Conservation (phyloP, 2,888 invertebrate species). For the Leptopterna dolabrata region DNA sequence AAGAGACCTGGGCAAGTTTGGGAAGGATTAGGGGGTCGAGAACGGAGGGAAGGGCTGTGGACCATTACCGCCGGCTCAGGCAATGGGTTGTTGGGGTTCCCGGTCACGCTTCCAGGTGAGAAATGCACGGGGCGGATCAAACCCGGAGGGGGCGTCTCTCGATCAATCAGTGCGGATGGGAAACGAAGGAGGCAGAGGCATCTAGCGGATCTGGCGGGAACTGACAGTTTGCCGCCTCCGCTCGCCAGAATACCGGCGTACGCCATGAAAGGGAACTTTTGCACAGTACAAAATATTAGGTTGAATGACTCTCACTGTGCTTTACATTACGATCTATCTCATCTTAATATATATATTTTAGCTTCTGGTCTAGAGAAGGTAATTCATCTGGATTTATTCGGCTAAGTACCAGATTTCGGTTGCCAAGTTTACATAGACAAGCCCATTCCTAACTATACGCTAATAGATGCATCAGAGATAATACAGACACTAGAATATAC, state of each 20-base stretch:
- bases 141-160: not conserved
- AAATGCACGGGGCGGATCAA: slow-evolving; percentile 49
- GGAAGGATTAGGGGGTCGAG: slow-evolving; percentile 12
- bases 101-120: slow-evolving; percentile 51
- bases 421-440: too few species aligned
- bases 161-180: slow-evolving; percentile 47
- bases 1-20: not conserved
- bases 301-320: too few species aligned
- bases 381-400: too few species aligned
- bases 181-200: slow-evolving; percentile 4
- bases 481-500: too few species aligned
- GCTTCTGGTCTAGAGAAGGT: too few species aligned
- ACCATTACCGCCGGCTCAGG: slow-evolving; percentile 32
- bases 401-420: too few species aligned
- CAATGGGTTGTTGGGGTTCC: slow-evolving; percentile 41
- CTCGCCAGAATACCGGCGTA: not conserved
- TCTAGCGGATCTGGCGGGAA: not conserved
- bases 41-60: not conserved
- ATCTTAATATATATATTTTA: too few species aligned
- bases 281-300: too few species aligned
- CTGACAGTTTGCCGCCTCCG: not conserved
- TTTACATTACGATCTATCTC: too few species aligned
- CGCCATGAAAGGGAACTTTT: too few species aligned
- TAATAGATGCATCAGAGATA: too few species aligned
- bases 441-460: too few species aligned